These are phyloP conservation scores for Mionectes macconnelli DNA, from an alignment of 2,113 vertebrate species.

Conservation along the genomic window DNA sequence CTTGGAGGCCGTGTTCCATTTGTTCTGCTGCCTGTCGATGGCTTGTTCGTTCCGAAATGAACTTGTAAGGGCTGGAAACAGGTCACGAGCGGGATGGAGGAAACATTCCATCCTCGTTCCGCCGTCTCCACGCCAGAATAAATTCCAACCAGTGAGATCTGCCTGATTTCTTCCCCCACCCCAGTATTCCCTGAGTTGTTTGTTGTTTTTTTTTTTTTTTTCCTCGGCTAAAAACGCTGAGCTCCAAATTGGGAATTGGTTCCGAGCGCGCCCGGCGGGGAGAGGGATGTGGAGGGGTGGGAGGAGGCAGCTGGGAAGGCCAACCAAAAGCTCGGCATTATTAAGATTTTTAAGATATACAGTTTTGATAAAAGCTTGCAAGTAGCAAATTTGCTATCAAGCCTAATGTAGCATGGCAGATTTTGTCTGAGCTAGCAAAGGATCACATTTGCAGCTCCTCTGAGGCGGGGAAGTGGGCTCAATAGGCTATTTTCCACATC, in stretches of 20 bases:
- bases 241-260: slow-evolving; percentile 72
- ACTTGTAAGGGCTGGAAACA: slow-evolving; percentile 45
- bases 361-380: slow-evolving; percentile 81
- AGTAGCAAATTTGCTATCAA: slow-evolving; percentile 76
- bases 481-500: slow-evolving; percentile 74
- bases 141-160: background rate
- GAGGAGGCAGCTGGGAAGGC: background rate
- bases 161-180: background rate
- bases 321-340: slow-evolving; percentile 49
- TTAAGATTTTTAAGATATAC: slow-evolving; percentile 78
- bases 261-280: slow-evolving; percentile 45
- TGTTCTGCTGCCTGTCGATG: slow-evolving; percentile 22
- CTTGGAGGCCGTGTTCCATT: slow-evolving; percentile 32
- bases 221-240: slow-evolving; percentile 33
- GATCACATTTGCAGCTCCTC: slow-evolving; percentile 75
- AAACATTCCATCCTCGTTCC: background rate
- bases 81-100: background rate
- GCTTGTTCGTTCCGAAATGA: slow-evolving; percentile 41
- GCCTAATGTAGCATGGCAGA: slow-evolving; percentile 79
- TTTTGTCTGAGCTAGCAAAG: slow-evolving; percentile 79
- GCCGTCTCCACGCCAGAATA: background rate
- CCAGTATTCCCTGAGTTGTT: background rate
- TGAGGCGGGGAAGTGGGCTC: slow-evolving; percentile 71
- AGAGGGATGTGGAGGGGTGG: background rate
- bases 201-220: background rate